These are phyloP conservation scores for Promerops cafer DNA, from an alignment of 2,113 vertebrate species.

Conservation along the genomic window DNA sequence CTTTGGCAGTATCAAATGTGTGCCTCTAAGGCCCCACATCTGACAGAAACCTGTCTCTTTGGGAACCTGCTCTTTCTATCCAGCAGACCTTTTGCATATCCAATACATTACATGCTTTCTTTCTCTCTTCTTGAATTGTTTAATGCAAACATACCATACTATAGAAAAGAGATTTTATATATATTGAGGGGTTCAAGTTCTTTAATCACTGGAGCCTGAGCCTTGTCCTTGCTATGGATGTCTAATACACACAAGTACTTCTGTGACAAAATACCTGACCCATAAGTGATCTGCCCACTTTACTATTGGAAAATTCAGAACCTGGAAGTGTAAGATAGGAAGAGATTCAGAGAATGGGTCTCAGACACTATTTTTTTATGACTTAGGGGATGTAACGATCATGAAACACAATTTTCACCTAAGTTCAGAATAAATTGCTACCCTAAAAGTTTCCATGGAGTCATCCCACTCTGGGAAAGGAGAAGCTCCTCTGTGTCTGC, in stretches of 20 bases:
- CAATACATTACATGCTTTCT: background rate
- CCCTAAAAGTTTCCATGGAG: background rate
- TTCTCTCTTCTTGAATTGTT: background rate
- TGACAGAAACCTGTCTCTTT: background rate
- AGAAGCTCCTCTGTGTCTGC: rapidly evolving
- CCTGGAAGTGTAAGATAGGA: background rate
- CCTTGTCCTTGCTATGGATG: background rate
- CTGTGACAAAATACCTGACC: background rate
- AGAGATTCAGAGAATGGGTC: background rate
- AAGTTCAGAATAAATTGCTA: background rate
- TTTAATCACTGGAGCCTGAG: background rate
- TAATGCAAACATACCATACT: background rate
- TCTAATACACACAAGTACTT: background rate
- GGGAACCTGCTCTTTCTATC: background rate
- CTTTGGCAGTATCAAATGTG: background rate
- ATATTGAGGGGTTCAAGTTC: background rate
- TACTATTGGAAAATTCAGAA: background rate
- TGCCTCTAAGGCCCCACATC: background rate
- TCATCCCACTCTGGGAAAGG: background rate
- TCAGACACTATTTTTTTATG: background rate
- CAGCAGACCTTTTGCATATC: background rate
- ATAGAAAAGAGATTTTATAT: background rate
- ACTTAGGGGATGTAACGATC: background rate
- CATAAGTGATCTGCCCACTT: rapidly evolving
- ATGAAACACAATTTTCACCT: background rate